Evolutionary conservation across 2,797 vertebrate species (phyloP).

Genomic region (Hemitrygon akajei): DNA sequence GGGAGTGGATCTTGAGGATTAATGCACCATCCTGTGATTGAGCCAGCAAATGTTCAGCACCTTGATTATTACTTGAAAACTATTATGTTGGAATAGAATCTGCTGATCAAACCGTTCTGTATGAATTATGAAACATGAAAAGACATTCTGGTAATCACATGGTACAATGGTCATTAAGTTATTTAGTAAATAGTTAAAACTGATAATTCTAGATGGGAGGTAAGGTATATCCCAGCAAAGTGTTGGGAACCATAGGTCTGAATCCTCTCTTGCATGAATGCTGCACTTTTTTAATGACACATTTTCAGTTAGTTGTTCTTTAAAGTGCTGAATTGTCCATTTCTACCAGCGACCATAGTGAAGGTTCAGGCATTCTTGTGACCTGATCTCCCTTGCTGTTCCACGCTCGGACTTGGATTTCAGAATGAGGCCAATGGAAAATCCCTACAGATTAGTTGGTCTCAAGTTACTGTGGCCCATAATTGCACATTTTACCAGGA

Average conservation of each 20-base stretch:
- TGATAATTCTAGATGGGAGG: no score
- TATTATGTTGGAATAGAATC: background rate
- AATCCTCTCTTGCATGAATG: background rate
- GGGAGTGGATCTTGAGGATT: background rate
- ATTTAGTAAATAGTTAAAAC: background rate
- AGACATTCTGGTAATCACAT: background rate
- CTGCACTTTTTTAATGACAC: background rate
- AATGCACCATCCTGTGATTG: background rate
- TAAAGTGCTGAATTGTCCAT: background rate
- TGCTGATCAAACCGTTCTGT: background rate
- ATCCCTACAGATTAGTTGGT: no score
- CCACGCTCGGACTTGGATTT: background rate
- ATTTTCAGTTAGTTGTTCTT: background rate
- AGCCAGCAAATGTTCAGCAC: background rate
- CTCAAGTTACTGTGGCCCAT: no score
- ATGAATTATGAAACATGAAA: background rate
- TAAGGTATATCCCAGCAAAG: background rate
- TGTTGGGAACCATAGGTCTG: background rate
- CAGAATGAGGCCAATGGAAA: no score
- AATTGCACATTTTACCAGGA: no score
- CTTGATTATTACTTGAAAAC: background rate
- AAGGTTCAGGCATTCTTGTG: background rate
- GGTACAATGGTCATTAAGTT: no score
- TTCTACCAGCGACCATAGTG: background rate
- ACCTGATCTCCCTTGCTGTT: background rate